Conservation (phyloP, 1,140 invertebrate genomes). For the Bombus haemorrhoidalis region DNA sequence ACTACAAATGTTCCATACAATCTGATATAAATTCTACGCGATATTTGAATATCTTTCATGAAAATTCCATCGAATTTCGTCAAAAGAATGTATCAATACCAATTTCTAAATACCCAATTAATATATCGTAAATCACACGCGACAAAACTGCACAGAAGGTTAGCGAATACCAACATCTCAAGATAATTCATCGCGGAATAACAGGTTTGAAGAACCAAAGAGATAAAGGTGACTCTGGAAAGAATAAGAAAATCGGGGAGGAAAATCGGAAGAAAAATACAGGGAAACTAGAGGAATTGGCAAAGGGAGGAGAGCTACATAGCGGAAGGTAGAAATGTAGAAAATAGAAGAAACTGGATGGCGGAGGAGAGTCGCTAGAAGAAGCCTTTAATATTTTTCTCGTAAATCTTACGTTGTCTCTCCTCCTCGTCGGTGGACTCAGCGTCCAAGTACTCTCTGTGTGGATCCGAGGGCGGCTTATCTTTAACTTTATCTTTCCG, state of each 20-base stretch:
- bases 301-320: neutral
- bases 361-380: constrained; percentile 6
- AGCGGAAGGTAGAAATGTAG: neutral
- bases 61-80: no score
- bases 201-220: neutral
- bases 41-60: no score
- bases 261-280: neutral
- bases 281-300: neutral
- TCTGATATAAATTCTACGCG: no score
- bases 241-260: neutral
- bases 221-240: neutral
- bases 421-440: constrained; percentile 75
- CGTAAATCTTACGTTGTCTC: constrained; percentile 73
- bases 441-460: constrained; percentile 78
- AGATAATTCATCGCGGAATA: neutral
- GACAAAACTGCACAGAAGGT: neutral
- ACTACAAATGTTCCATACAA: no score
- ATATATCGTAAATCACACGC: neutral
- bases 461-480: constrained; percentile 71
- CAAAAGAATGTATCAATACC: no score
- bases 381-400: constrained; percentile 74
- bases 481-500: constrained; percentile 70
- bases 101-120: no score
- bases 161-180: neutral
- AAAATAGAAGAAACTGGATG: neutral